Conservation (phyloP, 1,140 invertebrate genomes). For the Macrobrachium rosenbergii region DNA sequence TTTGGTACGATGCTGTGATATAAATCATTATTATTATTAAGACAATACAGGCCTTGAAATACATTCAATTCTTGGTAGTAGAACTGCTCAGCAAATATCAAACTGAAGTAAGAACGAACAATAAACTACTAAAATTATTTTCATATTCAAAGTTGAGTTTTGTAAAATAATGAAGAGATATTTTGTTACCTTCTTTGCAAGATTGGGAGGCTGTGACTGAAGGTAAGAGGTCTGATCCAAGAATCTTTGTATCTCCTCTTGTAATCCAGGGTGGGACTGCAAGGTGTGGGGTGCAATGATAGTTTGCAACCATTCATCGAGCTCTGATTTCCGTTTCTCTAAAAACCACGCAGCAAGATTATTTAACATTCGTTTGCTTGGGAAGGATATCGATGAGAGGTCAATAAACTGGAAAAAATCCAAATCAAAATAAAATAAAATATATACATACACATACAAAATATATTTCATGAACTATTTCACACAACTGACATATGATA, state of each 20-base stretch:
- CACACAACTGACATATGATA: no score
- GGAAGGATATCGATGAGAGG: conserved; percentile 84
- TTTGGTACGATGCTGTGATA: no score
- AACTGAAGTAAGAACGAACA: no score
- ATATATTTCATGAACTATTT: no score
- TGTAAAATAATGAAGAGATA: background rate
- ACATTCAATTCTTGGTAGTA: no score
- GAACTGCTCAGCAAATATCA: no score
- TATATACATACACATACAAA: no score
- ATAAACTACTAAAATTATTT: background rate
- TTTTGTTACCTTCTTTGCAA: conserved; percentile 47
- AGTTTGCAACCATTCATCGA: conserved; percentile 86
- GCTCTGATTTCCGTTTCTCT: conserved; percentile 86
- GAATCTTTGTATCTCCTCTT: conserved; percentile 81
- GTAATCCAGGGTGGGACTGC: conserved; percentile 77
- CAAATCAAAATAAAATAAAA: background rate
- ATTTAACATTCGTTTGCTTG: conserved; percentile 94
- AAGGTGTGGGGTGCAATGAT: conserved; percentile 77
- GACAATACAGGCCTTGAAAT: no score
- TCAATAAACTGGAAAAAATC: conserved; percentile 80
- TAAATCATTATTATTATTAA: no score
- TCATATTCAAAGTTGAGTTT: background rate
- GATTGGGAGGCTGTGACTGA: conserved; percentile 66
- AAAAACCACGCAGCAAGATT: conserved; percentile 90
- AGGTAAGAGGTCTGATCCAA: conserved; percentile 86